These are phyloP conservation scores for Spheniscus humboldti DNA, from an alignment of 2,797 vertebrate species.

Conservation along the genomic window DNA sequence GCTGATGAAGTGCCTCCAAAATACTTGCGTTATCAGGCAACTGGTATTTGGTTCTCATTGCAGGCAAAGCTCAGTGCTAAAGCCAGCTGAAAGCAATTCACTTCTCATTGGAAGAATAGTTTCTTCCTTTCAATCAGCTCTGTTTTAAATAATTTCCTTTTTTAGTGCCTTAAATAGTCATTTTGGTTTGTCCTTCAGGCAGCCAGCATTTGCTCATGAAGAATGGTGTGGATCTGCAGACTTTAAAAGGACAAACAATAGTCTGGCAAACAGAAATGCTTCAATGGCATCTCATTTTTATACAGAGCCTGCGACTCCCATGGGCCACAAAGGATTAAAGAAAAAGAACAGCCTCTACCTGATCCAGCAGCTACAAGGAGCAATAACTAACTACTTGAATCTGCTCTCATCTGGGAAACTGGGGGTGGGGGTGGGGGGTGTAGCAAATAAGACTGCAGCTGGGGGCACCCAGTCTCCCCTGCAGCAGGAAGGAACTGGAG, in stretches of 20 bases:
- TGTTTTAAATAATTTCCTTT: constrained; percentile 45
- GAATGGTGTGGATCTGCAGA: constrained; percentile 19
- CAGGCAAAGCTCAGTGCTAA: background rate
- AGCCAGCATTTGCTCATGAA: background rate
- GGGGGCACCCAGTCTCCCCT: background rate
- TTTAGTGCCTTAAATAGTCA: constrained; percentile 51
- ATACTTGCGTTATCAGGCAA: constrained; percentile 21
- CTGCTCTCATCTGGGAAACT: background rate
- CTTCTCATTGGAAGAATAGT: constrained; percentile 20
- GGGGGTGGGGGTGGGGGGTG: no score
- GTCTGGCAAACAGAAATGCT: constrained; percentile 20
- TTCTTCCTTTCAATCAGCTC: constrained; percentile 57
- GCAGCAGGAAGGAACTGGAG: background rate
- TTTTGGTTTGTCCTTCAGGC: constrained; percentile 44
- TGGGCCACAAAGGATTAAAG: background rate
- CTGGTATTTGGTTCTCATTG: background rate
- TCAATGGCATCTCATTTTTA: background rate
- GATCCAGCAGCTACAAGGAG: background rate
- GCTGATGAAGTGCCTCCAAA: constrained; percentile 7
- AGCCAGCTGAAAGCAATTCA: constrained; percentile 59
- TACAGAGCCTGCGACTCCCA: background rate
- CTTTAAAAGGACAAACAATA: constrained; percentile 51
- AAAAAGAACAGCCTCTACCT: background rate
- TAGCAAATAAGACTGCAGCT: background rate
- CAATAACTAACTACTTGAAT: background rate